Evolutionary conservation across 2,888 invertebrate genomes (phyloP), one percentile per base, ranked within the genome.

Genomic region (Fragum fragum): DNA sequence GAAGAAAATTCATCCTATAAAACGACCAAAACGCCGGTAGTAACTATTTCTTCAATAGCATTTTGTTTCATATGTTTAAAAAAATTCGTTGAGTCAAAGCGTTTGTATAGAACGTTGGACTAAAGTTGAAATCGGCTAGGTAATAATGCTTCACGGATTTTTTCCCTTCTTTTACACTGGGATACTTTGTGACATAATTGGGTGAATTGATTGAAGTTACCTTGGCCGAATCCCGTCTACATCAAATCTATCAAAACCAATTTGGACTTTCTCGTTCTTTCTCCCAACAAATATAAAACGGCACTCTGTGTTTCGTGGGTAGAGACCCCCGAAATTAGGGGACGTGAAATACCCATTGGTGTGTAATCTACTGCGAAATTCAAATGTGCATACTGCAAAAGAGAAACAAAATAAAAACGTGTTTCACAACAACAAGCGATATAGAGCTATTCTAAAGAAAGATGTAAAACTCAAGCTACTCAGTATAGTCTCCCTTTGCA

Each of bases 241-340:
- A 71, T 97, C 97, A 95, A 98, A 98, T 94, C 97, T 97, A 93
- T 96, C 96, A 95, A 98, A 98, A 91, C 96, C 95, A 93, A 98
- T 96, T 95, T 97, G 97, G 88, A 98, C 97, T 91, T 97, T 95
- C 94, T 99, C 98, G 89, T 97, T 97, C 73, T 97, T 97, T 86
- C 97, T 96, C 59, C 98, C 98, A 92, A 97, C 97, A 95, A 99
- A 98, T 93, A 98, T 97, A 95, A 97, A 98, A 91, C 97, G 96
- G 95, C 98, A 99, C 90, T 96, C 96, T 75, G 97, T 96, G 92
- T 97, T 96, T 32, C 96, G 95, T 68, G 97, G 97, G 95, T 98
- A 98, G 68, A 97, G 96, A 79, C 96, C 96, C n/a, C 97, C 97
- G 94, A 97, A 98, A 92, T 97, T 97, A 26, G 97, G 98, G 73